phyloP scores from a whole-genome alignment of 2,113 vertebrate genomes.

The Limnothrissa miodon region DNA sequence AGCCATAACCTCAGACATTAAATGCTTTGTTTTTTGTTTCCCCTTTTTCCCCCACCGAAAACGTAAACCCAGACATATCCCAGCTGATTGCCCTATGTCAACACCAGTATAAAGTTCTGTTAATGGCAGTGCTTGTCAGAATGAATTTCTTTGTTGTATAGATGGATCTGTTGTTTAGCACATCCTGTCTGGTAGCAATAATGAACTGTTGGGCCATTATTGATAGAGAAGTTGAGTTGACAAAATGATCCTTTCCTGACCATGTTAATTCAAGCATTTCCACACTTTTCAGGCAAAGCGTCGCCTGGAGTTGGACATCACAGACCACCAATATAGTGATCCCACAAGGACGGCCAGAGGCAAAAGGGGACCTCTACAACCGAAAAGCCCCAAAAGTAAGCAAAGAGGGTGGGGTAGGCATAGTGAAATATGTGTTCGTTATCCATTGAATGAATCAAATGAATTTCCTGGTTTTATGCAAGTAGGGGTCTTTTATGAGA shows the following conservation, averaged over 20 bases:
- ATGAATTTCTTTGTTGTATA: background rate
- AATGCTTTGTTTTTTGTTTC: background rate
- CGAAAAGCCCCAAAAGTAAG: conserved; percentile 84
- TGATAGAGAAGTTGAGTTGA: background rate
- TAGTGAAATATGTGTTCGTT: too few species aligned
- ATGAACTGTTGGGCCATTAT: background rate
- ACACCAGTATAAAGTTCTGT: background rate
- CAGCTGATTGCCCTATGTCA: background rate
- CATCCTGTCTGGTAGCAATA: background rate
- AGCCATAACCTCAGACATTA: background rate
- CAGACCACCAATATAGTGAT: conserved; percentile 80
- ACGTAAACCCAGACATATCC: background rate
- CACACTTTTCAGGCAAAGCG: conserved; percentile 72
- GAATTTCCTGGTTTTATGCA: background rate
- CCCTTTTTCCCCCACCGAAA: background rate
- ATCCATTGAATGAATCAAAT: too few species aligned
- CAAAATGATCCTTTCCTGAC: background rate
- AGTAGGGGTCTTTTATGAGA: background rate
- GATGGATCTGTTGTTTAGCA: background rate
- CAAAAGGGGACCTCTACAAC: conserved; percentile 77
- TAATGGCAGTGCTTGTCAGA: background rate
- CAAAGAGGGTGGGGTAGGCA: too few species aligned
- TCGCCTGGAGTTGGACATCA: conserved; percentile 83
- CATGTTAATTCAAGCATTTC: background rate
- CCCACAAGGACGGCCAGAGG: conserved; percentile 76